Conservation (phyloP, 1,140 invertebrate species). For the Solenopsis invicta region DNA sequence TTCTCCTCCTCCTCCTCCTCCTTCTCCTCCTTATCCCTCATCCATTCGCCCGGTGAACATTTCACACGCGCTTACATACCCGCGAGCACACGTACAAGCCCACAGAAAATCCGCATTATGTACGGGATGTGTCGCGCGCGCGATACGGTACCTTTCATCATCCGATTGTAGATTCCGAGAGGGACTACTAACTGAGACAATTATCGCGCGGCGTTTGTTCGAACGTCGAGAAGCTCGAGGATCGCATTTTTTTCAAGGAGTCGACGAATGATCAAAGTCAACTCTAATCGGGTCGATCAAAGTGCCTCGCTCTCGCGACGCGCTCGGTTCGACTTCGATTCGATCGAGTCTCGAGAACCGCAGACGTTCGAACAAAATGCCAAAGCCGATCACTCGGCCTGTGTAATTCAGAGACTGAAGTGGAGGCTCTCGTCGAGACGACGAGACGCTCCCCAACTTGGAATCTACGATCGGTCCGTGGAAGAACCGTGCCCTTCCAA, state of each 20-base stretch:
- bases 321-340: neutral
- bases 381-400: neutral
- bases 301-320: no score
- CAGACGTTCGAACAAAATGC: neutral
- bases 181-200: neutral
- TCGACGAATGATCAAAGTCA: constrained; percentile 12
- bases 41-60: constrained; percentile 32
- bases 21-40: no score
- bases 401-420: neutral
- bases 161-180: constrained; percentile 40
- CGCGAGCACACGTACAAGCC: constrained; percentile 31
- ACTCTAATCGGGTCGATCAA: neutral
- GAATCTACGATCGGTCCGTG: constrained; percentile 21
- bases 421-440: neutral
- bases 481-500: neutral
- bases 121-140: constrained; percentile 2
- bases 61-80: constrained; percentile 31
- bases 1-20: neutral
- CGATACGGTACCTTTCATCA: neutral
- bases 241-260: neutral
- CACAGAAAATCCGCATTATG: constrained; percentile 12
- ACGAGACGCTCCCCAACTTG: neutral
- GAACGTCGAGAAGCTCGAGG: constrained; percentile 3
- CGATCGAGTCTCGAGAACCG: neutral
- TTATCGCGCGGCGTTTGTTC: neutral